phyloP scores from a whole-genome alignment of 2,888 invertebrate species.

The Tetranychus piercei region DNA sequence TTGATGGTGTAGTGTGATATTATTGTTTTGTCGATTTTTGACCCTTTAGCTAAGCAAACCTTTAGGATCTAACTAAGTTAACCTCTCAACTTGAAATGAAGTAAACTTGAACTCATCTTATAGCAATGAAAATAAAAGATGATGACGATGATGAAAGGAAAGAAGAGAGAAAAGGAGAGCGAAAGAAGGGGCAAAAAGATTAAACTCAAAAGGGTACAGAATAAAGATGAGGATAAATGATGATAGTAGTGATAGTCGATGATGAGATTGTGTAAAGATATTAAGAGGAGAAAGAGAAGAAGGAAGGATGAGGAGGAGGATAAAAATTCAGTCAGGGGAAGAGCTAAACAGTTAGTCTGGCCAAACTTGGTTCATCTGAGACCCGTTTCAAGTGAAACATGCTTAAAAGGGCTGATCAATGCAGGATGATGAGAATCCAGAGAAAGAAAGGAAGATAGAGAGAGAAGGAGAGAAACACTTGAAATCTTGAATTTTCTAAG shows the following conservation, averaged over 20 bases:
- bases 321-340: not conserved
- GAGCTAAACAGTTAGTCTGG: no score
- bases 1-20: not conserved
- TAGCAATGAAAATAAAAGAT: not conserved
- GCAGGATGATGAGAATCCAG: no score
- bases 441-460: not conserved
- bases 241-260: not conserved
- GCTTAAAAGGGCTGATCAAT: no score
- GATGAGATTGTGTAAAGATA: not conserved
- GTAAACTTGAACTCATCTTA: not conserved
- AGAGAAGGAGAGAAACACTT: not conserved
- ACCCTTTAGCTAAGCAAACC: not conserved
- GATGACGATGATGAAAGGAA: not conserved
- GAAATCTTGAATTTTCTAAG: no score
- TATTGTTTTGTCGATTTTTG: not conserved
- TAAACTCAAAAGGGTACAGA: not conserved
- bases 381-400: no score
- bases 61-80: not conserved
- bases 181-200: conserved; percentile 1
- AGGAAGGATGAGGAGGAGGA: not conserved
- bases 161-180: conserved; percentile 1
- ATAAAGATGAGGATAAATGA: not conserved
- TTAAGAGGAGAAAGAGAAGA: not conserved
- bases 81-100: conserved; percentile 1
- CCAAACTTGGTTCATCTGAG: no score